phyloP scores from a whole-genome alignment of 2,113 vertebrate species.

The Percina caprodes region DNA sequence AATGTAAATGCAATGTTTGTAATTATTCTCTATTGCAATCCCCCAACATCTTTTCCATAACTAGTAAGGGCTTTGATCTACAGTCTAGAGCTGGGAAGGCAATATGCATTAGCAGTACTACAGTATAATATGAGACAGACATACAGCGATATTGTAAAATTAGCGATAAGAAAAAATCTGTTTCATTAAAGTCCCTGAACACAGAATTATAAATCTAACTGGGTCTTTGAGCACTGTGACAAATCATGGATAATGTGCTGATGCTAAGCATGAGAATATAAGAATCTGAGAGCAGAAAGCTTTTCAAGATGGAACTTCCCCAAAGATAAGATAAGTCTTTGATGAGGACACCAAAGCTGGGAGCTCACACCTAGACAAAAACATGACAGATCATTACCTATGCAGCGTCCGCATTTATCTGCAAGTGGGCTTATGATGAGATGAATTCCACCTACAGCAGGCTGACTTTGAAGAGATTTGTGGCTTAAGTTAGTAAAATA shows the following conservation, averaged over 20 bases:
- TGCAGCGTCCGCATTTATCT: slow-evolving; percentile 43
- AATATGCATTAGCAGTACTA: neutral
- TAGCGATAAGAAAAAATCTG: slow-evolving; percentile 1
- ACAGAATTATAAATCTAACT: slow-evolving; percentile 34
- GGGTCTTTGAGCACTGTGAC: slow-evolving; percentile 46
- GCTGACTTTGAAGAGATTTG: slow-evolving; percentile 35
- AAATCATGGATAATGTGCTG: slow-evolving; percentile 52
- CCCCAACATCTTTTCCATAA: neutral
- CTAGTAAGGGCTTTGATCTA: neutral
- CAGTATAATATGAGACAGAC: slow-evolving; percentile 15
- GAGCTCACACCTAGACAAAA: slow-evolving; percentile 47
- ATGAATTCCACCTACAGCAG: slow-evolving; percentile 17
- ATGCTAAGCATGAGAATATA: slow-evolving; percentile 37
- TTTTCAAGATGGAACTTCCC: slow-evolving; percentile 45
- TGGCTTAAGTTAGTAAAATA: slow-evolving; percentile 22
- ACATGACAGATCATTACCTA: slow-evolving; percentile 51
- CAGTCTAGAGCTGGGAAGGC: neutral
- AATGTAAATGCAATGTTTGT: neutral
- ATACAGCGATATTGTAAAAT: slow-evolving; percentile 29
- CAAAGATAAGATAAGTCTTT: slow-evolving; percentile 64
- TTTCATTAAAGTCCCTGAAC: slow-evolving; percentile 26
- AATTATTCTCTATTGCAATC: neutral
- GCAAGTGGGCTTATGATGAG: slow-evolving; percentile 40
- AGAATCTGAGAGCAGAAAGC: slow-evolving; percentile 50
- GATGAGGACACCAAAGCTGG: slow-evolving; percentile 63